These are phyloP conservation scores for Tetrax tetrax DNA, from an alignment of 2,113 vertebrate species.

Conservation along the genomic window DNA sequence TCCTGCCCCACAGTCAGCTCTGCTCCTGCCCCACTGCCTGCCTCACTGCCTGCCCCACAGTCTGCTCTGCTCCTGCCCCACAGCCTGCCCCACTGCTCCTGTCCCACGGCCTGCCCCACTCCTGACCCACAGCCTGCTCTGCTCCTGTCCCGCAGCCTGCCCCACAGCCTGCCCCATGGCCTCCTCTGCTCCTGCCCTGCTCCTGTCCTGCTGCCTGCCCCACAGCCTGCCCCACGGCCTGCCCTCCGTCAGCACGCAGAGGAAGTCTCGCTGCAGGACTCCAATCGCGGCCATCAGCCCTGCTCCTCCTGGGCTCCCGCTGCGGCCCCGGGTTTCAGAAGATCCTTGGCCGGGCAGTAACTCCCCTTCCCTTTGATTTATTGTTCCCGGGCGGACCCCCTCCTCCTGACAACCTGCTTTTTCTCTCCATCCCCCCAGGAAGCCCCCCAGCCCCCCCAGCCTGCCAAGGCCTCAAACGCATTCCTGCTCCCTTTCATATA, in stretches of 20 bases:
- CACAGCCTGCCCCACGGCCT: neutral
- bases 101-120: neutral
- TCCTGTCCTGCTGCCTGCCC: neutral
- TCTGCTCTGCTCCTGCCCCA: neutral
- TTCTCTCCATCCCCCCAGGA: slow-evolving; percentile 56
- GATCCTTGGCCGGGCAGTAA: slow-evolving; percentile 9
- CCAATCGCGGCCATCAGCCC: slow-evolving; percentile 25
- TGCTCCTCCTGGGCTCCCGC: slow-evolving; percentile 8
- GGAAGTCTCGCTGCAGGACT: slow-evolving; percentile 57
- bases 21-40: neutral
- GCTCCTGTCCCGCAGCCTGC: neutral
- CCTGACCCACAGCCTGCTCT: too few species aligned
- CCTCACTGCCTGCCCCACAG: neutral
- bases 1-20: neutral
- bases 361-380: slow-evolving; percentile 24
- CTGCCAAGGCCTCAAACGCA: slow-evolving; percentile 38
- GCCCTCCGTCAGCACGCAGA: neutral
- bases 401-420: slow-evolving; percentile 22
- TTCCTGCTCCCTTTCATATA: slow-evolving; percentile 62
- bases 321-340: neutral
- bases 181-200: too few species aligned
- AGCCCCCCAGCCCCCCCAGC: neutral
- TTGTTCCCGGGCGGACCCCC: slow-evolving; percentile 26
- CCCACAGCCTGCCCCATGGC: too few species aligned
- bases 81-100: neutral